Base-by-base conservation (phyloP, 2,113 vertebrate genomes). In the Macrotus californicus region DNA sequence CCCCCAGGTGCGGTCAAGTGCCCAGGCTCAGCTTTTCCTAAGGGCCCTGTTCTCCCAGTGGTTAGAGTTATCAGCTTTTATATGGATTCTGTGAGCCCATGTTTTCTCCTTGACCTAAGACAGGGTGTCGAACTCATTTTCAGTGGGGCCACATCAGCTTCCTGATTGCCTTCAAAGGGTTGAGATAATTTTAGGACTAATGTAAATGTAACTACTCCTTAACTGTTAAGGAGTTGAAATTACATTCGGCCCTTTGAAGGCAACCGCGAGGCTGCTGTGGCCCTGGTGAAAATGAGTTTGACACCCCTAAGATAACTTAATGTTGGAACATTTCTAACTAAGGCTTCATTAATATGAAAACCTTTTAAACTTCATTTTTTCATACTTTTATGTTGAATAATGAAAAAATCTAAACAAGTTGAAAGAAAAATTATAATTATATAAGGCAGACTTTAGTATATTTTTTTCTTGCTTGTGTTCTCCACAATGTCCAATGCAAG, bases 1-100 rank as follows among this genome's bases (percentile, higher is more conserved):
- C 14, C 36, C 36, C 54, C 48, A 8, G 8, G 1, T 7, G 7
- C 26, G 7, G 3, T 36, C 4, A 22, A 10, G 21, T 1, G 2
- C 7, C 34, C 2, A 2, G 7, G 41, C 2, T 69, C 18, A 31
- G 46, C 12, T 26, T 34, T 7, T 43, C 69, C 15, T 39, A 13
- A 66, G 5, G 34, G 2, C 31, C 41, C 9, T 19, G 0, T 34
- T 46, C 13, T 48, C 10, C 19, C 3, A 4, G 26, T 43, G 3
- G 43, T 41, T n/a, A 83, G 14, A 52, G 1, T 21, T 52, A 2
- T n/a, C 39, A 54, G 11, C 6, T 59, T 8, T 76, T 39, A 15
- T 18, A 72, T 87, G 52, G 16, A 26, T 79, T 84, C n/a, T 59
- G 10, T n/a, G 18, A 89, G 10, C 2, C 21, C 6, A 5, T 31